phyloP scores from a whole-genome alignment of 2,797 vertebrate genomes.

The Pempheris klunzingeri region DNA sequence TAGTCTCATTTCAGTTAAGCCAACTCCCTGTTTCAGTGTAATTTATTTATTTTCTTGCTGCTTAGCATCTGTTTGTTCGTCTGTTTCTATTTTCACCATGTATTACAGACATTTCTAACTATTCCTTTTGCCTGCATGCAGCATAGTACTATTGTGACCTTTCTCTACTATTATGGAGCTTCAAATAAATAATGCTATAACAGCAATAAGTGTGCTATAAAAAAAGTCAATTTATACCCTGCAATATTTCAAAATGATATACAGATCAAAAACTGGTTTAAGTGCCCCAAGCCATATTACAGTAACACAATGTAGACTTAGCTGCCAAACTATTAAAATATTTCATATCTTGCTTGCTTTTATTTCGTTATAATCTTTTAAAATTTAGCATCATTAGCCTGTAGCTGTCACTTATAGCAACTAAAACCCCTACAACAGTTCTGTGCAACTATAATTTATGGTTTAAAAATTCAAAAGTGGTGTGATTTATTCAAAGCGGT shows the following conservation, averaged over 20 bases:
- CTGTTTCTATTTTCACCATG: neutral
- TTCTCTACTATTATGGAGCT: neutral
- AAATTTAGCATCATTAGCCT: neutral
- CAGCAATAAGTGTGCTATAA: neutral
- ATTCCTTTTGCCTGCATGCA: too few relatives aligned
- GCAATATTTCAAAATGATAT: neutral
- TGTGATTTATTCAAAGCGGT: neutral
- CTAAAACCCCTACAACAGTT: neutral
- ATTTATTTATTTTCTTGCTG: neutral
- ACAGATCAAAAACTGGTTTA: neutral
- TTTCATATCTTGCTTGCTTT: neutral
- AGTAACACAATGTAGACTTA: constrained; percentile 9
- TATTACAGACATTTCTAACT: neutral
- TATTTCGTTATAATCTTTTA: neutral
- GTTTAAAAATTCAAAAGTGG: neutral
- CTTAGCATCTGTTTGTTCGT: neutral
- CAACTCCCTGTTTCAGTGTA: neutral
- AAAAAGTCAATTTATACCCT: neutral
- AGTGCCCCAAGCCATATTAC: neutral
- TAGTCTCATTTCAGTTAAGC: neutral
- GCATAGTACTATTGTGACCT: too few relatives aligned
- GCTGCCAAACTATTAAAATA: constrained; percentile 40
- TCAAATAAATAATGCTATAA: constrained; percentile 2
- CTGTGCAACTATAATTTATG: neutral
- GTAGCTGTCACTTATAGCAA: neutral